Base-by-base conservation (phyloP, 2,888 invertebrate genomes). In the Drosophila histrio region DNA sequence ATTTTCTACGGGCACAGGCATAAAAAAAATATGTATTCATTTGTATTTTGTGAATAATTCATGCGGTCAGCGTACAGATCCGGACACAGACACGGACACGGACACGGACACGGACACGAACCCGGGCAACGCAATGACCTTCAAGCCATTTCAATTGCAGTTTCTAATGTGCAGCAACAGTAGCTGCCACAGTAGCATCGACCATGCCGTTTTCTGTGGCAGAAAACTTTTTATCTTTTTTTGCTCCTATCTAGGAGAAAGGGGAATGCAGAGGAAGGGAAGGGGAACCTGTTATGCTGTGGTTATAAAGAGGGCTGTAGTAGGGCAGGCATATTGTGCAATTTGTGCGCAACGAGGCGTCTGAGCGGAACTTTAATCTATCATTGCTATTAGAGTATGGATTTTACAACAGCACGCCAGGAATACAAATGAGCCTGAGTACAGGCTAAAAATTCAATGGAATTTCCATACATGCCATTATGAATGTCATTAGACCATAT, bases 341-440 rank as follows among this genome's bases (percentile, higher is more conserved):
- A 68, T 65, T 77, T 71, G 62, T 62, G 67, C 36, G 50, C 65
- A 57, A 58, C 60, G 74, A 73, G 67, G 74, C 75, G 61, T 61
- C 76, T 70, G 76, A 67, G 67, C 77, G 65, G 65, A 67, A 70
- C 73, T 76, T 70, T 73, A 79, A 79, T 79, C 77, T 77, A 73
- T 76, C 79, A 79, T 57, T 70, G 66, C 60, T 21, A 53, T 30
- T 43, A 43, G 60, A 39, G 67, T 76, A 65, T 69, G 76, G 66
- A 67, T 73, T 73, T 77, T 61, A 57, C 61, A 63, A 39, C 32
- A 4, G 22, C 53, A 50, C 38, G 46, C 24, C 2, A 7, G 17
- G 82, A 67, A 79, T 79, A 76, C 26, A 67, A 79, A 79, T 79
- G 70, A 81, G 69, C 17, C 15, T 22, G 22, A 9, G 13, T n/a